A percentile compares a stretch with the other conserved stretches of the same genome.
Conservation (phyloP, 1,140 invertebrate species). For the Calephelis nemesis region DNA sequence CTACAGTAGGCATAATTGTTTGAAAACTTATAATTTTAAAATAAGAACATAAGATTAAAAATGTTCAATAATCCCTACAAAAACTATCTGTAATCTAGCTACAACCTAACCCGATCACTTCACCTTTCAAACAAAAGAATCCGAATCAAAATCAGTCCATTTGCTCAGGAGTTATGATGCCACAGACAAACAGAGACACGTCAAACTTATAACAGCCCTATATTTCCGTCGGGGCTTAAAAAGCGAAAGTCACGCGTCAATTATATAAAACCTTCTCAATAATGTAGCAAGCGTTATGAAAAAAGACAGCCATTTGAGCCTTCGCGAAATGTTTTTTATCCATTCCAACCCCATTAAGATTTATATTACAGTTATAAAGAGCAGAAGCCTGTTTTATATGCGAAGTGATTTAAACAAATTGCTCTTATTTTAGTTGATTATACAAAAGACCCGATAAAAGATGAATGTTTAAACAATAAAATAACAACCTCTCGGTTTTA, state of each 20-base stretch:
- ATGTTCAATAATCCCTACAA: no score
- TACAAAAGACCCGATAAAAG: neutral
- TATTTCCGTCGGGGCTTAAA: no score
- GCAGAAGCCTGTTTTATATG: constrained; percentile 20
- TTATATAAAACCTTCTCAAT: constrained; percentile 37
- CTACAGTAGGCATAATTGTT: no score
- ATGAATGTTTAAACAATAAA: neutral
- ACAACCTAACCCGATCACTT: no score
- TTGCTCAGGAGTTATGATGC: no score
- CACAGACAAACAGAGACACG: no score
- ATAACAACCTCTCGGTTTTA: neutral
- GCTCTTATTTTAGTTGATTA: constrained; percentile 7
- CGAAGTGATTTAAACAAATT: constrained; percentile 1
- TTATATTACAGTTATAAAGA: constrained; percentile 30
- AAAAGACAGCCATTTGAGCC: constrained; percentile 28
- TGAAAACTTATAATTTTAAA: no score
- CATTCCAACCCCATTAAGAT: constrained; percentile 36
- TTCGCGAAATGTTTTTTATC: constrained; percentile 37
- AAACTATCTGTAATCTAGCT: no score
- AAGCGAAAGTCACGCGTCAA: constrained; percentile 2
- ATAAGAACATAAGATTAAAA: no score
- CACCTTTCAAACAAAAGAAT: no score
- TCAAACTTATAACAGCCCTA: no score
- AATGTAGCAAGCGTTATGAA: constrained; percentile 32
- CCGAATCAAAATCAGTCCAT: no score